Conservation (phyloP, 2,797 vertebrate genomes). For the Scolopax rusticola region DNA sequence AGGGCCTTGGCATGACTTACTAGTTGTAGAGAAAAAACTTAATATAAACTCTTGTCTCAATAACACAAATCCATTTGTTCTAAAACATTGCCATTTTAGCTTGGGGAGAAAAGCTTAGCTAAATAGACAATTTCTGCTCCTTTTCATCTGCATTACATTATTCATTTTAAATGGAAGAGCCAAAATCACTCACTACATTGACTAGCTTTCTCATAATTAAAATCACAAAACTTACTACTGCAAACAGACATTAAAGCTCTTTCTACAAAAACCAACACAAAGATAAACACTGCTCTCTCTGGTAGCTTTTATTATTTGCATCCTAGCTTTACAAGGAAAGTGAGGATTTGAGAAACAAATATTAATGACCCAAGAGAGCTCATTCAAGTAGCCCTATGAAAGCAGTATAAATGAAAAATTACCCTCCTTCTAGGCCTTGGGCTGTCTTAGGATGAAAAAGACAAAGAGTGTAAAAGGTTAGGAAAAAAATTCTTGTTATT, state of each 20-base stretch:
- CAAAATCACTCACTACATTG: neutral
- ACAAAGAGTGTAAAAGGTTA: neutral
- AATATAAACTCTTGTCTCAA: neutral
- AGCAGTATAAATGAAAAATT: neutral
- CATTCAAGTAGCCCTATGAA: neutral
- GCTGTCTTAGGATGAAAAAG: neutral
- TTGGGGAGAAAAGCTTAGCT: neutral
- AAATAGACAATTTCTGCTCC: neutral
- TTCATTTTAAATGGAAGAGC: neutral
- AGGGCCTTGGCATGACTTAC: neutral
- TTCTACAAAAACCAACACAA: neutral
- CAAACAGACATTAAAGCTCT: neutral
- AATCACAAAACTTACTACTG: neutral
- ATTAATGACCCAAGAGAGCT: neutral
- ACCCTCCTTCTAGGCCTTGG: neutral
- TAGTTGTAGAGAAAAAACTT: neutral
- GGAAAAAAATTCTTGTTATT: neutral
- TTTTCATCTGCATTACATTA: neutral
- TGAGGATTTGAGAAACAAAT: neutral
- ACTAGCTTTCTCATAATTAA: neutral
- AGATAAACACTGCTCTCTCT: slow-evolving; percentile 6
- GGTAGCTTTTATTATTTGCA: slow-evolving; percentile 2
- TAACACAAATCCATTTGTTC: neutral
- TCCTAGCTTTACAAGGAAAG: neutral
- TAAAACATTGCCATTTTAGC: neutral